Conservation (phyloP, 2,797 vertebrate species). For the Discoglossus pictus region DNA sequence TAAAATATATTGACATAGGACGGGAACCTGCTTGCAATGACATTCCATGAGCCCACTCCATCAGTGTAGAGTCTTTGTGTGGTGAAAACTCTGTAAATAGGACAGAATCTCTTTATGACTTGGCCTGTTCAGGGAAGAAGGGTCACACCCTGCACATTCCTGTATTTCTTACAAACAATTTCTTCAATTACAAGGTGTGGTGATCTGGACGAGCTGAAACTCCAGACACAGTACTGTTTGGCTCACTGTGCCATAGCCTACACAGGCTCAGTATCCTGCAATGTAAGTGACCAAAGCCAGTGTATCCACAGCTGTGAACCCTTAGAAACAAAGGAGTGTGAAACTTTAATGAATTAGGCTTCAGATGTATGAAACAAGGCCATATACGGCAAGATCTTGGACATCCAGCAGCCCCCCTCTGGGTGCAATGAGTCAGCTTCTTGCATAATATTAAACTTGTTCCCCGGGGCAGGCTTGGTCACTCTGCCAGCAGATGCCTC, state of each 20-base stretch:
- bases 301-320: no score
- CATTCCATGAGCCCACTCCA: conserved; percentile 54
- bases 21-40: conserved; percentile 65
- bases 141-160: conserved; percentile 62
- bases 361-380: no score
- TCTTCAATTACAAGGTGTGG: conserved; percentile 66
- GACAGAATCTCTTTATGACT: conserved; percentile 59
- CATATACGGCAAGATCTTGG: no score
- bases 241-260: background rate
- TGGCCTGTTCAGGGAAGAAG: conserved; percentile 57
- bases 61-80: conserved; percentile 10
- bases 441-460: no score
- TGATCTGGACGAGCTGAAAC: conserved; percentile 63
- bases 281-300: no score
- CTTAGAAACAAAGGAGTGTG: no score
- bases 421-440: no score
- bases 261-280: no score
- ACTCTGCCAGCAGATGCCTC: no score
- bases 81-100: conserved; percentile 62
- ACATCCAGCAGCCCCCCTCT: no score
- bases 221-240: conserved; percentile 53
- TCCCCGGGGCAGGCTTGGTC: no score
- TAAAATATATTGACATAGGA: conserved; percentile 53
- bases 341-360: no score
- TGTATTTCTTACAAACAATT: conserved; percentile 49